Conservation (phyloP, 2,888 invertebrate genomes). For the Calliopum simillimum region DNA sequence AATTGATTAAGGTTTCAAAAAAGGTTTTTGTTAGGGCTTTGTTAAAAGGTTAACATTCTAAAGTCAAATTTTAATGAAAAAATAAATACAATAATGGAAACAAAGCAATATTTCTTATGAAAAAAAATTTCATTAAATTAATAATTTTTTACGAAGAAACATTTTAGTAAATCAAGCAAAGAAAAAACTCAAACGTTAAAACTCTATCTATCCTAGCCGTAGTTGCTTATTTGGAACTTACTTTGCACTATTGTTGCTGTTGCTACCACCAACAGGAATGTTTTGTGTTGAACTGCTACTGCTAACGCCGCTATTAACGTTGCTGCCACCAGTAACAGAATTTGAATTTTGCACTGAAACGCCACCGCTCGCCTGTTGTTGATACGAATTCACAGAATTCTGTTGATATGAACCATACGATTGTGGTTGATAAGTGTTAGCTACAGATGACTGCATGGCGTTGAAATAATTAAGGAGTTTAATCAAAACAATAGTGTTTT, state of each 20-base stretch:
- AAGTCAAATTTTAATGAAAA: background rate
- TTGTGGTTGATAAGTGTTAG: conserved; percentile 64
- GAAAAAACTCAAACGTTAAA: conserved; percentile 15
- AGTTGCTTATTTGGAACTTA: conserved; percentile 46
- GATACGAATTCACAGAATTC: conserved; percentile 66
- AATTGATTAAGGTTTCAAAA: conserved; percentile 40
- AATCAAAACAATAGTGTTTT: conserved; percentile 7
- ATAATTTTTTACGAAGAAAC: conserved; percentile 5
- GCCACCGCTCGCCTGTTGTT: conserved; percentile 55
- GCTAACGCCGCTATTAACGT: conserved; percentile 52
- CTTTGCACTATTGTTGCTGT: conserved; percentile 62
- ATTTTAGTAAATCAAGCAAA: conserved; percentile 26
- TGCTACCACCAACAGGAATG: conserved; percentile 66
- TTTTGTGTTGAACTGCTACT: conserved; percentile 62
- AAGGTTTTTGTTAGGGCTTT: conserved; percentile 37
- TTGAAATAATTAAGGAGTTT: background rate
- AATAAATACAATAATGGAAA: background rate
- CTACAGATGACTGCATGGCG: conserved; percentile 58
- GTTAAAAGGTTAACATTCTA: conserved; percentile 32
- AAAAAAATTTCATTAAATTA: background rate
- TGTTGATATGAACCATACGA: conserved; percentile 66
- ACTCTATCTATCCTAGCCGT: background rate
- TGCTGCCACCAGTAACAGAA: conserved; percentile 50
- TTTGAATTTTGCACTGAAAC: conserved; percentile 57
- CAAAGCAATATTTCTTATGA: background rate